phyloP scores from a whole-genome alignment of 2,888 invertebrate species.

The Cancer borealis region DNA sequence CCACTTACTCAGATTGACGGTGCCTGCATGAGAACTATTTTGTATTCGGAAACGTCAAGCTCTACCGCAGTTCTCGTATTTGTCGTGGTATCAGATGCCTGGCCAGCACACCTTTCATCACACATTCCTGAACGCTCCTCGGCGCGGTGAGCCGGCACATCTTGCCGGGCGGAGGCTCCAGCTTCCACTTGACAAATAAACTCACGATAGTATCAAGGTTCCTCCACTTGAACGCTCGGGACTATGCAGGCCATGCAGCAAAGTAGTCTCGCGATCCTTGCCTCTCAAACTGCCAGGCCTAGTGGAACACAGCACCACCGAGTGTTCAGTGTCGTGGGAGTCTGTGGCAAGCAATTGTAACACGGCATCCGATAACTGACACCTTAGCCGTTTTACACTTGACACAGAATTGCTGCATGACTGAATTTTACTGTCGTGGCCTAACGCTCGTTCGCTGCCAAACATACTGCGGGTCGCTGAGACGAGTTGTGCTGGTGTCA shows the following conservation, averaged over 20 bases:
- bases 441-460: background rate
- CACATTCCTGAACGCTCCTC: slow-evolving; percentile 3
- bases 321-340: background rate
- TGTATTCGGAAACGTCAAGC: slow-evolving; percentile 23
- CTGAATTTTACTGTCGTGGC: background rate
- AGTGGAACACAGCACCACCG: background rate
- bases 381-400: background rate
- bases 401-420: background rate
- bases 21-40: background rate
- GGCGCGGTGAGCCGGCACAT: background rate
- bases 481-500: background rate
- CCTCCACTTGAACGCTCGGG: background rate
- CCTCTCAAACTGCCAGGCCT: background rate
- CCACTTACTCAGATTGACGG: background rate
- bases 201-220: slow-evolving; percentile 47
- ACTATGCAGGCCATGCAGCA: background rate
- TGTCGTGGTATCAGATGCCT: slow-evolving; percentile 8
- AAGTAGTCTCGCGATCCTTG: background rate
- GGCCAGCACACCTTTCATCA: slow-evolving; percentile 15
- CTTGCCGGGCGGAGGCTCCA: background rate
- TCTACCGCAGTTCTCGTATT: background rate
- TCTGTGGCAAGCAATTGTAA: background rate
- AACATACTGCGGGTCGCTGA: background rate
- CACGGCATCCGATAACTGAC: background rate
- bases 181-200: slow-evolving; percentile 50